phyloP scores from a whole-genome alignment of 2,113 vertebrate genomes.

The Tyto alba region DNA sequence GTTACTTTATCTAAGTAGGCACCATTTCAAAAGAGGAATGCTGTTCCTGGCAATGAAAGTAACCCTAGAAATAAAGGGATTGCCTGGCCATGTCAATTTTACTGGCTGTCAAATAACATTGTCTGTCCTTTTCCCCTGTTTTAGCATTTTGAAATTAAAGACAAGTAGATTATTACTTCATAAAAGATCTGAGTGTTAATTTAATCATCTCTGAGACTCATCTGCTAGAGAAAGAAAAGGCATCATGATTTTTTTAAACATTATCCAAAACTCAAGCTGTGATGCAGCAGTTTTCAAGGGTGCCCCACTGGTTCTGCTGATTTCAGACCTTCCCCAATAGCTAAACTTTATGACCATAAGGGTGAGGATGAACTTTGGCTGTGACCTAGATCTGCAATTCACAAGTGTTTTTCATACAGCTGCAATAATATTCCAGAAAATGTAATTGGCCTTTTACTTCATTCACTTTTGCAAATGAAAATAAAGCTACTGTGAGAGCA shows the following conservation, averaged over 20 bases:
- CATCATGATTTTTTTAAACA: background rate
- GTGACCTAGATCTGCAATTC: conserved; percentile 41
- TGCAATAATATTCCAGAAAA: conserved; percentile 50
- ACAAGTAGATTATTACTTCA: background rate
- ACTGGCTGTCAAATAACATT: background rate
- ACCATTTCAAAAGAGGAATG: background rate
- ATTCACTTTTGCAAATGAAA: conserved; percentile 59
- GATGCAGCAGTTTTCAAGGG: background rate
- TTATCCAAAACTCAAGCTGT: conserved; percentile 27
- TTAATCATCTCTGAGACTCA: background rate
- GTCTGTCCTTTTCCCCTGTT: background rate
- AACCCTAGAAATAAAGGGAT: background rate
- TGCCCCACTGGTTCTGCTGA: background rate
- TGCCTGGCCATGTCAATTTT: background rate
- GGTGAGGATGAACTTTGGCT: conserved; percentile 28
- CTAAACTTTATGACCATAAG: conserved; percentile 21
- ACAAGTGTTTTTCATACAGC: conserved; percentile 49
- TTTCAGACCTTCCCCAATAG: conserved; percentile 16
- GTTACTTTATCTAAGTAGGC: background rate
- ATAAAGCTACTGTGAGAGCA: conserved; percentile 55
- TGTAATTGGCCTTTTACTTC: conserved; percentile 34
- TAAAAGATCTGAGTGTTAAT: background rate
- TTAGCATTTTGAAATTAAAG: background rate
- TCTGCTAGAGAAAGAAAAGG: background rate
- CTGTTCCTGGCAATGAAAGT: background rate